Conservation (phyloP, 2,113 vertebrate genomes). For the Harpagus bidentatus region DNA sequence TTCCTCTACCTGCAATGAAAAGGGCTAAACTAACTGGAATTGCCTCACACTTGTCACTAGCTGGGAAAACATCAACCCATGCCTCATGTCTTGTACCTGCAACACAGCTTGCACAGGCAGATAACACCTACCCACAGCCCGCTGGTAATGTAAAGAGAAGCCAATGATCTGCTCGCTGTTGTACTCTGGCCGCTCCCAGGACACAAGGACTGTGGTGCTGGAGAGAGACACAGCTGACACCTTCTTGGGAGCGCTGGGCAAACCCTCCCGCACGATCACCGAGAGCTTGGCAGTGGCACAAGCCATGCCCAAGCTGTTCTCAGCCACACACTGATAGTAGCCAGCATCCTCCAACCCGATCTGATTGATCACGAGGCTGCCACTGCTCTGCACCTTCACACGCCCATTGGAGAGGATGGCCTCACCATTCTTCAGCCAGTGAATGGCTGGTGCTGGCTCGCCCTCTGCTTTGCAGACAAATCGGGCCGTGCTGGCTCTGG, state of each 20-base stretch:
- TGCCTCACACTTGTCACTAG: neutral
- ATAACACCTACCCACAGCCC: slow-evolving; percentile 76
- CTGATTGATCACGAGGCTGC: slow-evolving; percentile 94
- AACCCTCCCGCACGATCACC: slow-evolving; percentile 90
- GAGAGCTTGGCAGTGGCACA: slow-evolving; percentile 90
- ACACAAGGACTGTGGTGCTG: slow-evolving; percentile 86
- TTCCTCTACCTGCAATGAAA: neutral
- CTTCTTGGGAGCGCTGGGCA: slow-evolving; percentile 89
- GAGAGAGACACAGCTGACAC: slow-evolving; percentile 83
- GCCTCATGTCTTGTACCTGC: neutral
- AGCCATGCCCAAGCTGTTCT: slow-evolving; percentile 88
- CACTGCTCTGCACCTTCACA: slow-evolving; percentile 87
- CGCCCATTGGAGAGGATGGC: slow-evolving; percentile 84
- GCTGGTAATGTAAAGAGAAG: slow-evolving; percentile 94
- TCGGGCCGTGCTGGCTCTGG: slow-evolving; percentile 90
- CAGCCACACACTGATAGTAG: slow-evolving; percentile 95
- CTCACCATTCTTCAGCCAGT: slow-evolving; percentile 90
- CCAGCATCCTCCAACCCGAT: slow-evolving; percentile 90
- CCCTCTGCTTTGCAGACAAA: slow-evolving; percentile 94
- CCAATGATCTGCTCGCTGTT: slow-evolving; percentile 95
- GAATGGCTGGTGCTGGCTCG: slow-evolving; percentile 81
- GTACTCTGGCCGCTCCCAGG: slow-evolving; percentile 90
- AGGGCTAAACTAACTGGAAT: neutral
- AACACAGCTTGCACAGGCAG: neutral
- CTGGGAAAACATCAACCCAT: neutral